phyloP scores from a whole-genome alignment of 2,888 invertebrate genomes.

The Drosophila longiperda region DNA sequence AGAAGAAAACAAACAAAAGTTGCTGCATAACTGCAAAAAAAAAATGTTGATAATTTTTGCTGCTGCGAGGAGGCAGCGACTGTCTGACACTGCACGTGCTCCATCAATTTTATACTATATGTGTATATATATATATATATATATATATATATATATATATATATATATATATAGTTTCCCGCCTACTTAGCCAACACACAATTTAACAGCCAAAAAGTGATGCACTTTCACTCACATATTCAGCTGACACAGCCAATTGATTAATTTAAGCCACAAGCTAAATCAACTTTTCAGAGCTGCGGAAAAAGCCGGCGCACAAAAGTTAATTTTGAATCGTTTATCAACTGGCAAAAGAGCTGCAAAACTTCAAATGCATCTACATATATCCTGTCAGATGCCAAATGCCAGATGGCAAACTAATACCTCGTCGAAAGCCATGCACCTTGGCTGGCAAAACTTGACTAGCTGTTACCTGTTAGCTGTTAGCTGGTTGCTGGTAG shows the following conservation, averaged over 20 bases:
- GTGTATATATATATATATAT: not conserved
- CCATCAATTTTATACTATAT: constrained; percentile 68
- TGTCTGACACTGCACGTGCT: constrained; percentile 59
- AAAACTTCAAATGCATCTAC: constrained; percentile 63
- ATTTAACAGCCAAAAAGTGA: not conserved
- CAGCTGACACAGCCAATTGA: constrained; percentile 75
- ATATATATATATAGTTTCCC: constrained; percentile 10
- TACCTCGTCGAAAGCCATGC: constrained; percentile 14
- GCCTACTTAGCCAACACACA: constrained; percentile 25
- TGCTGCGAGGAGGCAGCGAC: constrained; percentile 28
- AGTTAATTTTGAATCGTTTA: constrained; percentile 78
- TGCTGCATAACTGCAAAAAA: constrained; percentile 17
- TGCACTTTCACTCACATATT: constrained; percentile 47
- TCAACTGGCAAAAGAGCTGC: constrained; percentile 60
- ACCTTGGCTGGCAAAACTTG: constrained; percentile 31
- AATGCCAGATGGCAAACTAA: constrained; percentile 42
- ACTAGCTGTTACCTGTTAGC: constrained; percentile 34
- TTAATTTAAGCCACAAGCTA: constrained; percentile 68
- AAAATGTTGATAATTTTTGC: constrained; percentile 46
- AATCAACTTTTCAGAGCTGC: constrained; percentile 48
- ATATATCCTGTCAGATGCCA: constrained; percentile 48
- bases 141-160: constrained; percentile 10
- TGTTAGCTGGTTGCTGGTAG: constrained; percentile 15
- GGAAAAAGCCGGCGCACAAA: constrained; percentile 39
- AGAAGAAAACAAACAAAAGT: not conserved